Conservation (phyloP, 2,888 invertebrate genomes). For the Trilocha varians region DNA sequence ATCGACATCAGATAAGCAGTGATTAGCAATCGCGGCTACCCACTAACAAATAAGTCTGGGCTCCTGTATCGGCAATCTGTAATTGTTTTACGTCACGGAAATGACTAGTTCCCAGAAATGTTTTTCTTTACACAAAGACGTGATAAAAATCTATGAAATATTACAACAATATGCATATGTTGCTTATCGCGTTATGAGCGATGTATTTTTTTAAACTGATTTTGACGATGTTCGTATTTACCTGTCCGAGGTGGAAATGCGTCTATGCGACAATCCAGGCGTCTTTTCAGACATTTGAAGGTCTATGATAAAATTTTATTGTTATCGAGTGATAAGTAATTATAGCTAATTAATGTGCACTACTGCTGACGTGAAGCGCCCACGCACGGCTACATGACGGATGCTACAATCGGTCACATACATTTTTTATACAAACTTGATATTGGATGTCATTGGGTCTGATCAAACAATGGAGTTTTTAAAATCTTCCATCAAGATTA, state of each 20-base stretch:
- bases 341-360: neutral
- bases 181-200: neutral
- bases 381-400: neutral
- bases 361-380: neutral
- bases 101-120: constrained; percentile 29
- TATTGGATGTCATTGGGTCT: neutral
- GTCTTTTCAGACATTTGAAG: neutral
- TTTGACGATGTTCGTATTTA: too few relatives aligned
- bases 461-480: neutral
- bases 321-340: neutral
- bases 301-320: neutral
- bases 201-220: neutral
- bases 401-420: neutral
- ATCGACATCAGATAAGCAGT: constrained; percentile 22
- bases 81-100: constrained; percentile 38
- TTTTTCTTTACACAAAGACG: constrained; percentile 15
- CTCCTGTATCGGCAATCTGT: constrained; percentile 30
- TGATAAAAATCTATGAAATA: constrained; percentile 1
- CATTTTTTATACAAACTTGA: neutral
- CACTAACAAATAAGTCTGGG: constrained; percentile 21
- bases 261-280: neutral
- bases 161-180: neutral
- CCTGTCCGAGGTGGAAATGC: neutral
- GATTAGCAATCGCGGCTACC: constrained; percentile 27
- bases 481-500: neutral